Base-by-base conservation (phyloP, 1,140 invertebrate species). In the Orius laevigatus region DNA sequence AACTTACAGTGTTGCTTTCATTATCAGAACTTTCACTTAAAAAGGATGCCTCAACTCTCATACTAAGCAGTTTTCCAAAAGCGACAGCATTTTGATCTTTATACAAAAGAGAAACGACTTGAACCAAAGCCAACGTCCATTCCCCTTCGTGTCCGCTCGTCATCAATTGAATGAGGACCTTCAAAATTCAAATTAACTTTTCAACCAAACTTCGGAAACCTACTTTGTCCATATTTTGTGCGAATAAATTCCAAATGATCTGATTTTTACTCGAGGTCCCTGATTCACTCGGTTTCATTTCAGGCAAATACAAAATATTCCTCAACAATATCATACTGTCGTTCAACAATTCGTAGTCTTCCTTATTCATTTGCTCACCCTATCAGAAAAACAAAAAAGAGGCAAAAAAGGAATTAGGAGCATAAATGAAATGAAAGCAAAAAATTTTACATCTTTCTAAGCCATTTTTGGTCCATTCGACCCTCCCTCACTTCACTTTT, bases 191-290 rank as follows among this genome's bases (percentile, higher is more conserved):
- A 36, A 36, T 46, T 3, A 46, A 48, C 63, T 36, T 71, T 63
- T 53, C 73, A 74, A 9, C 70, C 71, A 67, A 81, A 73, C 48
- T 81, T 65, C 55, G 73, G 72, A 44, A 81, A 32, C 80, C 61
- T 48, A 15, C n/a, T 62, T 80, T 81, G 58, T 82, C 80, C 47
- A 83, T 70, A 57, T 76, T 76, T 59, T 82, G 78, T 36, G 77
- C 76, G 59, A 83, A 83, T 8, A 83, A 63, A 58, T 82, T 82
- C 81, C 81, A 82, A 44, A 81, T 52, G 34, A 83, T 78, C 52
- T 74, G 73, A 60, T 82, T 82, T 62, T 82, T 78, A 49, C 59
- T 14, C 55, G 51, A 50, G 57, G 54, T 39, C 49, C 46, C 50
- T 46, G 18, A 56, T 2, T 14, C 35, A 14, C 9, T 42, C 8